Evolutionary conservation across 2,888 invertebrate genomes (phyloP), one percentile per base, ranked within the genome.

Genomic region (Tachystola acroxantha): DNA sequence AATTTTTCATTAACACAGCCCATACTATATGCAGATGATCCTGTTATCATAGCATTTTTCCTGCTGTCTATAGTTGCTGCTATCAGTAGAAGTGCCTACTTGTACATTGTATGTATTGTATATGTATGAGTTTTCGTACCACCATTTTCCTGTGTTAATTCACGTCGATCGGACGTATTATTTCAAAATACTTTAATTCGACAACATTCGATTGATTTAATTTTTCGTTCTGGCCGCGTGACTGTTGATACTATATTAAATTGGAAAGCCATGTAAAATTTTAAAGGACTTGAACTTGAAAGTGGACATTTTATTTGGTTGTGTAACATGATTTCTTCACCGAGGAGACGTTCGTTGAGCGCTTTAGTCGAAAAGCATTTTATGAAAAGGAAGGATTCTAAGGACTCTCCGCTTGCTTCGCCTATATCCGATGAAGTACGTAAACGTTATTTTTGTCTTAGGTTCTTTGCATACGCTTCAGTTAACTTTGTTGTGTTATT

Each of bases 71-170:
- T 47, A 54, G 50, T 49, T 57, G 57, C 48, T 64, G 61, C 64
- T 78, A 79, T 76, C 75, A 64, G 67, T 52, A 48, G 61, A 40
- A 55, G 28, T 57, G 57, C 57, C 48, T 57, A 57, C 55, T 47
- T 37, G 46, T 45, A 38, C 36, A 36, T 50, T n/a, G 50, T 45
- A 46, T 53, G 31, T 11, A 19, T 24, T 40, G 26, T 27, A 19
- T 32, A 34, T 40, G 34, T 37, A 27, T 34, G 20, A 63, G 59
- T 73, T 72, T 72, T 68, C 69, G 62, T 57, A 49, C 62, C 50
- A 65, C 53, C 78, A 85, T 84, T 85, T 81, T 80, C 82, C 80
- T 71, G 52, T 64, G 71, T 66, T 60, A 70, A 66, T 73, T 75
- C 75, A 62, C 46, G 49, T 62, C 50, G 76, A 49, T 57, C 79